Evolutionary conservation across 2,888 invertebrate genomes (phyloP).

Genomic region (Hybos culiciformis): DNA sequence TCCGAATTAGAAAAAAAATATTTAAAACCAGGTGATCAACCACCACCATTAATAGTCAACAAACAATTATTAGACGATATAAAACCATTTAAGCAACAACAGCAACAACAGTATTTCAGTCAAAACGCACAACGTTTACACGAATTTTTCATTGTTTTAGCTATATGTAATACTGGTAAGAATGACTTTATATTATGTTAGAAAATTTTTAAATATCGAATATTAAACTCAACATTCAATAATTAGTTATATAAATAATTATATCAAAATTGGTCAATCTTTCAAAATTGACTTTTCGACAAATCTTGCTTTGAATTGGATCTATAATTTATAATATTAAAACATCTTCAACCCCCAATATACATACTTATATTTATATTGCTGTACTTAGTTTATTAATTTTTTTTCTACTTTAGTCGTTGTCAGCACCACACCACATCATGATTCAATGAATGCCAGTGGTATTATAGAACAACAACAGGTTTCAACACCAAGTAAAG

Average conservation of each 20-base stretch:
- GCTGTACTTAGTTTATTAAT: no score
- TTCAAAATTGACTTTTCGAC: no score
- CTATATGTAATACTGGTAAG: slow-evolving; percentile 97
- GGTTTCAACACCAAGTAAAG: slow-evolving; percentile 23
- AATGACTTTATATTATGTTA: no score
- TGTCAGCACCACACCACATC: slow-evolving; percentile 71
- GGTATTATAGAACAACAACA: slow-evolving; percentile 42
- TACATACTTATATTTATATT: no score
- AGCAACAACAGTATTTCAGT: slow-evolving; percentile 30
- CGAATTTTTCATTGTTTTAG: slow-evolving; percentile 80
- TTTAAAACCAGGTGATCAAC: slow-evolving; percentile 36
- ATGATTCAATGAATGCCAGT: slow-evolving; percentile 55
- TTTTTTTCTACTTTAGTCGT: no score
- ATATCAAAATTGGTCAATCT: no score
- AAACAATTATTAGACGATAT: slow-evolving; percentile 40
- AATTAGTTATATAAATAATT: no score
- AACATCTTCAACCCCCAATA: no score
- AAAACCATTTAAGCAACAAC: slow-evolving; percentile 26
- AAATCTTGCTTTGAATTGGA: no score
- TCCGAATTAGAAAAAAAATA: slow-evolving; percentile 48
- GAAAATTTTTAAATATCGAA: no score
- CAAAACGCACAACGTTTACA: slow-evolving; percentile 61
- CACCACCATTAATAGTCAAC: slow-evolving; percentile 39
- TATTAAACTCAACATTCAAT: no score
- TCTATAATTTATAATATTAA: no score